Base-by-base conservation (phyloP, 2,113 vertebrate genomes). In the Callopanchax toddi region DNA sequence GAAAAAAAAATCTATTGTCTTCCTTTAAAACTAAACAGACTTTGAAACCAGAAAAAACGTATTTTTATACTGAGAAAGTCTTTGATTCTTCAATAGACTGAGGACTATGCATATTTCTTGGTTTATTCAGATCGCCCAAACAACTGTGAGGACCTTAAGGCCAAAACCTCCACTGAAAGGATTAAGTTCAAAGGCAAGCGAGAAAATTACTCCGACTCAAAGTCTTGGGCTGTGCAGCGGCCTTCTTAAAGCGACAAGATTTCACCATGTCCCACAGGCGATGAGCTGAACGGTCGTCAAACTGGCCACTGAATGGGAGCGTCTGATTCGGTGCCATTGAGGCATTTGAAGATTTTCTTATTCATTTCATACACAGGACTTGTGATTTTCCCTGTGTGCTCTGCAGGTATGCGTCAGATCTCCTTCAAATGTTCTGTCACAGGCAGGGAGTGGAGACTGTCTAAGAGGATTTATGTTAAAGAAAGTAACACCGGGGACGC, bases 151-250 rank as follows among this genome's bases (percentile, higher is more conserved):
- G 81, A 76, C 86, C 89, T 81, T 53, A 32, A 75, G 86, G 83
- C 79, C 79, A 79, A 71, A 82, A 78, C 74, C 67, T 84, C 80
- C 68, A 52, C 83, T 82, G 79, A 89, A 89, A 89, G 88, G 88
- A 82, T 78, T 87, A 94, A 89, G 90, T 91, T 91, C 88, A 92
- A 90, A 91, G 86, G 86, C 76, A 85, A 72, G 81, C 50, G 61
- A 78, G 84, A 82, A 86, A 91, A 82, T 74, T 75, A 93, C 93
- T 94, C 86, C 37, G 84, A 89, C 85, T 91, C 81, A 86, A 93
- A 94, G 87, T 94, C 92, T 12, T 86, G 84, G 67, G 71, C 18
- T 6, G 67, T 82, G 83, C 91, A 93, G 16, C 69, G 25, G 74
- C 52, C 3, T 58, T 83, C 25, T 75, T 37, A 1, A 92, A 93